phyloP scores from a whole-genome alignment of 1,140 invertebrate species.

The Nixonia krombeini region DNA sequence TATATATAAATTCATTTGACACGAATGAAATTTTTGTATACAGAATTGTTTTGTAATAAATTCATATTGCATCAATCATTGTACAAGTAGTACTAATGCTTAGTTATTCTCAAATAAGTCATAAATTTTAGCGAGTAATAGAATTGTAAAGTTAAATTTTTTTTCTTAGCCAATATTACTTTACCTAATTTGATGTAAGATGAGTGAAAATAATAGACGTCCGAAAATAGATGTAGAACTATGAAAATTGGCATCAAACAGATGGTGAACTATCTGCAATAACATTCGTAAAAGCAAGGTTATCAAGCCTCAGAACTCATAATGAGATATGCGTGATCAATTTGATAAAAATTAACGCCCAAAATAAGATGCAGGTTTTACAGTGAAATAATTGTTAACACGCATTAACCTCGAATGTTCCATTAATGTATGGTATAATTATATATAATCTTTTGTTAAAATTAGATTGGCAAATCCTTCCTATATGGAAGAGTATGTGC shows the following conservation, averaged over 20 bases:
- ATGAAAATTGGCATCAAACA: slow-evolving; percentile 42
- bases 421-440: too few species aligned
- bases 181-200: slow-evolving; percentile 21
- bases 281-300: slow-evolving; percentile 29
- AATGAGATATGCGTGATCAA: not conserved
- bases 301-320: slow-evolving; percentile 8
- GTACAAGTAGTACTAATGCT: too few species aligned
- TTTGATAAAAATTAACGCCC: not conserved
- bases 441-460: slow-evolving; percentile 2
- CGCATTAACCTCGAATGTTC: too few species aligned
- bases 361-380: too few species aligned
- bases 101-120: too few species aligned
- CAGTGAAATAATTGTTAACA: too few species aligned
- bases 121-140: not conserved
- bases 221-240: slow-evolving; percentile 40
- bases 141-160: not conserved
- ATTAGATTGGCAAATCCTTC: not conserved
- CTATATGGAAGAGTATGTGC: too few species aligned
- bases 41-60: too few species aligned
- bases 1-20: slow-evolving; percentile 12
- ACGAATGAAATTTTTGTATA: too few species aligned
- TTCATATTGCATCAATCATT: too few species aligned
- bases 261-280: slow-evolving; percentile 36
- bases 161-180: not conserved
- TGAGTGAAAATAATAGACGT: slow-evolving; percentile 10